Base-by-base conservation (phyloP, 2,888 invertebrate species). In the Hyposoter didymator region DNA sequence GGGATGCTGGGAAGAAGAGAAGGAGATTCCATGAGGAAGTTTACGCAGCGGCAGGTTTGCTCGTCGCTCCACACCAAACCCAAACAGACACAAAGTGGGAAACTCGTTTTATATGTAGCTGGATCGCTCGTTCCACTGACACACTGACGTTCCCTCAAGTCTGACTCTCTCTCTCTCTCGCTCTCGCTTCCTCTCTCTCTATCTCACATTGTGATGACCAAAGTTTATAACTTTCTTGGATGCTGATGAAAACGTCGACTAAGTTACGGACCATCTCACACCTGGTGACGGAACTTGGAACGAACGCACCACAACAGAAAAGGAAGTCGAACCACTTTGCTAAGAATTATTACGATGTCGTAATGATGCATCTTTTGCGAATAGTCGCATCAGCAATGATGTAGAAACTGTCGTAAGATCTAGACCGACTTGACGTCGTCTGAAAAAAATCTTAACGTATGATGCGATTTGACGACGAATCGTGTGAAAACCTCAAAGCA, bases 61-160 rank as follows among this genome's bases (percentile, higher is more conserved):
- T 70, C 64, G 52, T 70, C 64, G 52, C 52, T 72, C 59, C 45
- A 62, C 75, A 64, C 47, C 70, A 43, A 52, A 79, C 35, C 72
- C 70, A 59, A 75, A 85, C 59, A 55, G 66, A 72, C 84, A 35
- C 19, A 72, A 76, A 83, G 76, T 67, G 80, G 86, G 70, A 74
- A 90, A 90, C 89, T 83, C 83, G 90, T 90, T 90, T 78, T 74
- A 67, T 78, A 62, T 67, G 73, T 73, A 80, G 76, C 76, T 80
- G 43, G 52, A 73, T 80, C 67, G 35, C 86, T 79, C 87, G 90
- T 88, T 89, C 89, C 88, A 89, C 91, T 90, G 91, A 90, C 90
- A 91, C 89, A 90, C 90, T 90, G 88, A 74, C 87, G 87, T 82
- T 67, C 47, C 81, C 73, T 62, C 85, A 73, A 67, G 73, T 84